Conservation (phyloP, 2,888 invertebrate species). For the Lapara coniferarum region DNA sequence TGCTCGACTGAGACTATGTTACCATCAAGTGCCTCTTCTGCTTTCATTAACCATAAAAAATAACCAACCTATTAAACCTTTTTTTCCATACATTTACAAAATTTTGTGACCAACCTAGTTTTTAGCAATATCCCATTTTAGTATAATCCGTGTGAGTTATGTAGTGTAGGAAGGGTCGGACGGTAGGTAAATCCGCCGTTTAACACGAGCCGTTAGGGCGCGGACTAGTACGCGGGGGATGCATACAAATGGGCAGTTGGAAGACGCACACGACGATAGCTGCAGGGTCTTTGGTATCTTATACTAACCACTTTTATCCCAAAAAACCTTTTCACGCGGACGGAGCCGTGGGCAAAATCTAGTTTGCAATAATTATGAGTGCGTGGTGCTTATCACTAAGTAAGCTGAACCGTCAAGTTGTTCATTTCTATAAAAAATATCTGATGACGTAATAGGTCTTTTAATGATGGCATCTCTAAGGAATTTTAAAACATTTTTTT, state of each 20-base stretch:
- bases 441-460: too few species aligned
- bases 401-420: too few species aligned
- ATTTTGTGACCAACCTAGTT: neutral
- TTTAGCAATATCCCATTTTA: neutral
- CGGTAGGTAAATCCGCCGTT: constrained; percentile 21
- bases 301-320: too few species aligned
- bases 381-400: too few species aligned
- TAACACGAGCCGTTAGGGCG: constrained; percentile 14
- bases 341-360: too few species aligned
- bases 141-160: neutral
- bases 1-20: too few species aligned
- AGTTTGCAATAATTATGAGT: too few species aligned
- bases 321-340: too few species aligned
- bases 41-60: neutral
- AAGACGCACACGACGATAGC: neutral
- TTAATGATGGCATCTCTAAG: too few species aligned
- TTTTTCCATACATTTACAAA: neutral
- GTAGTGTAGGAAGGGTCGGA: neutral
- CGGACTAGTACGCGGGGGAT: constrained; percentile 21
- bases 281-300: neutral
- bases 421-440: too few species aligned
- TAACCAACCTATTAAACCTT: neutral
- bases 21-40: too few species aligned
- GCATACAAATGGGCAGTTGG: constrained; percentile 25
- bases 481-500: too few species aligned